Evolutionary conservation across 2,888 invertebrate species (phyloP).

Genomic region (Gisinianus flammeolus): DNA sequence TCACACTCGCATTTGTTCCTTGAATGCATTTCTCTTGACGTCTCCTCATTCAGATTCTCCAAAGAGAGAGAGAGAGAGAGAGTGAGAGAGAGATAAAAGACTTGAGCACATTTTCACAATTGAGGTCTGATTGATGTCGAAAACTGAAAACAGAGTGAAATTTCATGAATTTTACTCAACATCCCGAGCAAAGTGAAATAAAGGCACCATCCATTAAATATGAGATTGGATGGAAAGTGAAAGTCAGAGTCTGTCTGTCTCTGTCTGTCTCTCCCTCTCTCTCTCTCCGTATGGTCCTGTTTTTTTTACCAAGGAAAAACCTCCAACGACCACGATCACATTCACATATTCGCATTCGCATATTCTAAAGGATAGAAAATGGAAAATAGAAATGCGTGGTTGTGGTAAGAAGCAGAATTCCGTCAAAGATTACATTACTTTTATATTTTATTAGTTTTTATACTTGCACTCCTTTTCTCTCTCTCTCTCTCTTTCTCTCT

Average conservation of each 20-base stretch:
- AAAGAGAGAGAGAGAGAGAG: not conserved
- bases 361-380: too few relatives aligned
- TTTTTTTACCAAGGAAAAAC: too few relatives aligned
- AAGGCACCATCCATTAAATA: not conserved
- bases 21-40: conserved; percentile 3
- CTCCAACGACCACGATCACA: too few relatives aligned
- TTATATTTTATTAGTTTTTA: too few relatives aligned
- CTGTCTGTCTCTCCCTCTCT: too few relatives aligned
- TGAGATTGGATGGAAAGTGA: not conserved
- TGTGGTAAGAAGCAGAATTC: not conserved
- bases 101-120: not conserved
- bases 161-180: not conserved
- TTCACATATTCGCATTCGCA: too few relatives aligned
- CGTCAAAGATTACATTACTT: not conserved
- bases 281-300: too few relatives aligned
- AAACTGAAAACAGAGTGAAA: conserved; percentile 15
- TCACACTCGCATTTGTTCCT: not conserved
- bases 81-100: not conserved
- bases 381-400: too few relatives aligned
- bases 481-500: too few relatives aligned
- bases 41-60: not conserved
- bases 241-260: not conserved
- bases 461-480: too few relatives aligned
- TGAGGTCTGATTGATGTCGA: conserved; percentile 21
- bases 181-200: not conserved